Evolutionary conservation across 2,888 invertebrate species (phyloP).

Genomic region (Anarsia innoxiella): DNA sequence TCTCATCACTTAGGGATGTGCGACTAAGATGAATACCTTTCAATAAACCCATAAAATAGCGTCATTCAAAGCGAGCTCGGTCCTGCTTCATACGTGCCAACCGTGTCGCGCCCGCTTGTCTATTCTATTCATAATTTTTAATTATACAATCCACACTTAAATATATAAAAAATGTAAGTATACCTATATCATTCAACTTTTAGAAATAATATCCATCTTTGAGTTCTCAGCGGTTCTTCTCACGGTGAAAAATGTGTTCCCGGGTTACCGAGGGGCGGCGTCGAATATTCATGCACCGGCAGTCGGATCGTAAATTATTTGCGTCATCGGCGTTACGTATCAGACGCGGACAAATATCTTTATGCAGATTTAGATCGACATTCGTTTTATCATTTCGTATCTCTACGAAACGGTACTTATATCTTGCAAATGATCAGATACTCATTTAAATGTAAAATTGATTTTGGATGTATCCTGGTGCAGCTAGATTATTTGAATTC

Average conservation of each 20-base stretch:
- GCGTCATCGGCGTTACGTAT: conserved; percentile 40
- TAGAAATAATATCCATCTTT: conserved; percentile 52
- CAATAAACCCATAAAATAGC: conserved; percentile 63
- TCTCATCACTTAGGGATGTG: conserved; percentile 65
- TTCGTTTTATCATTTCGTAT: no score
- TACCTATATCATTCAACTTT: conserved; percentile 60
- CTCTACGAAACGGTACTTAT: no score
- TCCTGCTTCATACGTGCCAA: no score
- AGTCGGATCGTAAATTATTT: conserved; percentile 49
- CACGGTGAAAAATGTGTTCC: conserved; percentile 52
- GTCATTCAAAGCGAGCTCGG: conserved; percentile 39
- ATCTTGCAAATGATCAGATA: no score
- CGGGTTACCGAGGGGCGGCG: conserved; percentile 32
- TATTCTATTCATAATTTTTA: no score
- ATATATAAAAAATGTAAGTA: conserved; percentile 52
- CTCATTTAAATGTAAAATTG: no score
- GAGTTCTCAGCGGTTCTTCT: conserved; percentile 39
- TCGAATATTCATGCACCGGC: conserved; percentile 52
- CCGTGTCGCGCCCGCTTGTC: conserved; percentile 27
- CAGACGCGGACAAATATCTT: conserved; percentile 22
- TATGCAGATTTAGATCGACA: conserved; percentile 26
- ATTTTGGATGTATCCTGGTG: no score
- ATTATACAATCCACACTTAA: conserved; percentile 54
- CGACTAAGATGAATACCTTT: conserved; percentile 55
- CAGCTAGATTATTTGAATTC: no score